phyloP scores from a whole-genome alignment of 2,113 vertebrate genomes.

The Mus pahari region DNA sequence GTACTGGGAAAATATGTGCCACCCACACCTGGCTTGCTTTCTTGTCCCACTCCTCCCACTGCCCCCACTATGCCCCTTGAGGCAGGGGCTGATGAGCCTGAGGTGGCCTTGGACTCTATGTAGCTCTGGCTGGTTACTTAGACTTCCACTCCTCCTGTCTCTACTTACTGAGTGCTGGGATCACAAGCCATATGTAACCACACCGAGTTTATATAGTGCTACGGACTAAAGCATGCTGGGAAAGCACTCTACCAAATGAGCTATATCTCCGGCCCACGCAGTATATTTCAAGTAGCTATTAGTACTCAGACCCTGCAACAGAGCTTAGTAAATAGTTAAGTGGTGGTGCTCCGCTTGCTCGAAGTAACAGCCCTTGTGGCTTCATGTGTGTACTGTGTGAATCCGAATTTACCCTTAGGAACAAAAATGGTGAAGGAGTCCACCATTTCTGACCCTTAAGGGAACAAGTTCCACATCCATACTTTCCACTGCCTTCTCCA shows the following conservation, averaged over 20 bases:
- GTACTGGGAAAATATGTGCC: neutral
- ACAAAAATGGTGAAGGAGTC: neutral
- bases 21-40: neutral
- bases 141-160: neutral
- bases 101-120: neutral
- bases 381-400: fast-evolving
- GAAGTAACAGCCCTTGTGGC: fast-evolving
- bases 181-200: neutral
- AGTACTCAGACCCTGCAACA: fast-evolving
- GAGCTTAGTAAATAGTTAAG: neutral
- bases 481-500: neutral
- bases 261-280: neutral
- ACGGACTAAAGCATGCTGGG: neutral
- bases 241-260: too few species aligned
- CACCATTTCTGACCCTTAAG: neutral
- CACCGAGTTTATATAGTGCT: neutral
- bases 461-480: neutral
- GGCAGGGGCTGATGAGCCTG: neutral
- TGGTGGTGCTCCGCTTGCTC: fast-evolving
- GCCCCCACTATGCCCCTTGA: neutral
- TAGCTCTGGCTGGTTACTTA: neutral
- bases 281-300: neutral
- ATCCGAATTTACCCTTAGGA: neutral
- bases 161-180: neutral
- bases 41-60: neutral